Conservation (phyloP, 2,797 vertebrate species). For the Darevskia nairensis region DNA sequence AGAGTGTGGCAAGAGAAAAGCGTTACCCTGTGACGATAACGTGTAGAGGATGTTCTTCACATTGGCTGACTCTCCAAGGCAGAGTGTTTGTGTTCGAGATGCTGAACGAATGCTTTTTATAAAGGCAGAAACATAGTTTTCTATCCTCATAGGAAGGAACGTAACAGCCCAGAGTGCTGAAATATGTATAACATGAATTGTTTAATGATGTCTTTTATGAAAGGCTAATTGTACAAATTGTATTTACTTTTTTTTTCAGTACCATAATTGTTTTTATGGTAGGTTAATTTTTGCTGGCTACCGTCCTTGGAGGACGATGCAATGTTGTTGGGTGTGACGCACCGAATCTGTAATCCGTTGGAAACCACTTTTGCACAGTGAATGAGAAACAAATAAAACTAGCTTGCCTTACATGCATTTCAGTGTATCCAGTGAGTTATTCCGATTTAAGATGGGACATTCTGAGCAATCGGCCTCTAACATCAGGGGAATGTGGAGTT, state of each 20-base stretch:
- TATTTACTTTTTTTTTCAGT: constrained; percentile 53
- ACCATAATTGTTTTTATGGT: constrained; percentile 41
- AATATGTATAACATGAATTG: constrained; percentile 43
- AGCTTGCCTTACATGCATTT: neutral
- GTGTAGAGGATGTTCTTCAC: constrained; percentile 72
- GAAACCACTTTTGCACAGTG: constrained; percentile 26
- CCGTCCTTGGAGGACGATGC: constrained; percentile 66
- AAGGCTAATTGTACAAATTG: constrained; percentile 62
- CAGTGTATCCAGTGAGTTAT: neutral
- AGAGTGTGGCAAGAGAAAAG: constrained; percentile 34
- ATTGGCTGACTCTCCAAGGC: constrained; percentile 58
- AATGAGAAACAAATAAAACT: constrained; percentile 33
- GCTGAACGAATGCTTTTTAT: constrained; percentile 65
- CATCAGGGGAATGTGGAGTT: neutral
- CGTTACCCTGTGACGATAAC: constrained; percentile 24
- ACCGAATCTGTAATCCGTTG: constrained; percentile 49
- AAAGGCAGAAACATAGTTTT: constrained; percentile 69
- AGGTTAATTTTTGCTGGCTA: neutral
- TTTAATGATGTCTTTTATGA: constrained; percentile 38
- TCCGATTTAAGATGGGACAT: neutral
- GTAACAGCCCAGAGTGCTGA: constrained; percentile 34
- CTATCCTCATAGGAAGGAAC: constrained; percentile 75
- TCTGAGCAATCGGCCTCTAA: neutral
- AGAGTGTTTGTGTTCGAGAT: constrained; percentile 57
- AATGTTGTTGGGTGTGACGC: constrained; percentile 31